Percentiles rank a stretch among this genome's conserved stretches.
These are phyloP conservation scores for Misgurnus anguillicaudatus DNA, from an alignment of 2,113 vertebrate genomes.

Conservation along the genomic window DNA sequence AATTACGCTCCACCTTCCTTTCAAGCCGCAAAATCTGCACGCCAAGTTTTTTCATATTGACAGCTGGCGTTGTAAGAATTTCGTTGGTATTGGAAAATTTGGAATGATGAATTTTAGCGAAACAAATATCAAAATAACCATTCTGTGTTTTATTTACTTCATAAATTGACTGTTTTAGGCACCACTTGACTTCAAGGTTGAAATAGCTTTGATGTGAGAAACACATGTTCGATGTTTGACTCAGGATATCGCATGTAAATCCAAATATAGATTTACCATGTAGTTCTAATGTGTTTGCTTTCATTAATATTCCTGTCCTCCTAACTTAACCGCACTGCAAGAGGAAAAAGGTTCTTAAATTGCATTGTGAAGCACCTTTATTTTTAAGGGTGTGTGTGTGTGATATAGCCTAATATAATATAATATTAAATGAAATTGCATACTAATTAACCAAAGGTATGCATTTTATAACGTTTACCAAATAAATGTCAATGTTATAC, in stretches of 20 bases:
- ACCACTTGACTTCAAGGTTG: background rate
- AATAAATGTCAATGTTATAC: too few species aligned
- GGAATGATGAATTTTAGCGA: too few species aligned
- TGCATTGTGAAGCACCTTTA: background rate
- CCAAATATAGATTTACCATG: background rate
- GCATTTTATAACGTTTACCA: too few species aligned
- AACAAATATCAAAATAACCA: too few species aligned
- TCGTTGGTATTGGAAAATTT: background rate
- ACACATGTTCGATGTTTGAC: background rate
- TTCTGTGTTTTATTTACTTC: background rate
- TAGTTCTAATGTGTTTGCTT: too few species aligned
- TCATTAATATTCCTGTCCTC: background rate
- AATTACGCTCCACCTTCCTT: conserved; percentile 46
- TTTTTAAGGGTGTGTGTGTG: too few species aligned
- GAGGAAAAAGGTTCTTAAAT: too few species aligned
- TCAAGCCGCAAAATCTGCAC: background rate
- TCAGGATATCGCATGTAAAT: background rate
- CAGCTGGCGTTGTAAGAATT: background rate
- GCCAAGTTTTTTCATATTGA: conserved; percentile 51
- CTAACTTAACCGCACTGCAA: background rate
- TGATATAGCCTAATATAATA: too few species aligned
- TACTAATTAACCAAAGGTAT: too few species aligned
- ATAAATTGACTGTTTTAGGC: background rate
- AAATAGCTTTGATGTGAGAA: background rate
- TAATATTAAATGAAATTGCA: too few species aligned